Evolutionary conservation across 2,113 vertebrate species (phyloP), one percentile per base, ranked within the genome.

Genomic region (Hassar affinis): DNA sequence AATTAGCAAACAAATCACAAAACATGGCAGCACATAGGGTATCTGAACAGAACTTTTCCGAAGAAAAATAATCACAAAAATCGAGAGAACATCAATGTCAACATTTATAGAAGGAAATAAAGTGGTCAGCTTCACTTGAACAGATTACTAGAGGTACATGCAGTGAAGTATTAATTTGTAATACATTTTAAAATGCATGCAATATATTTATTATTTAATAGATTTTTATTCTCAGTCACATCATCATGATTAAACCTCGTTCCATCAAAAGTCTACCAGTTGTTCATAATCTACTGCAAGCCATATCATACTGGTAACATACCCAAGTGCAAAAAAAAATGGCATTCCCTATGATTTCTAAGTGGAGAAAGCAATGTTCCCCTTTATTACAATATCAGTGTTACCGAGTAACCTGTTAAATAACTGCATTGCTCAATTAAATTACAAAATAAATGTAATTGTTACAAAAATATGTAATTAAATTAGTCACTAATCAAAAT

Each of bases 1-100:
- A 49, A 82, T 87, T 51, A 81, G 85, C 17, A 84, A 17, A 18
- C 51, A 59, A 38, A 86, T 80, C 25, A 72, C 22, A 57, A 81
- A 62, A 79, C 25, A 22, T 64, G 14, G 38, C 57, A 51, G 59
- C 54, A 80, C 14, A 72, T 27, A n/a, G n/a, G n/a, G n/a, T n/a
- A 47, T 33, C 12, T 11, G 3, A 14, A 27, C 25, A 81, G 25
- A 42, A 17, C 1, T 27, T 30, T 61, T 25, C 27, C 4, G 42
- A 22, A 51, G 38, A 42, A 3, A 47, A 66, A 81, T 3, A 81
- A 12, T 42, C 10, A 42, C n/a, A n/a, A n/a, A n/a, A n/a, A n/a
- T n/a, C n/a, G 4, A 1, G 35, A 62, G 27, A 27, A 62, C 14
- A 66, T 15, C 17, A 1, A 66, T 18, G 35, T 18, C 15, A 12